Base-by-base conservation (phyloP, 2,113 vertebrate species). In the Brachirus orientalis region DNA sequence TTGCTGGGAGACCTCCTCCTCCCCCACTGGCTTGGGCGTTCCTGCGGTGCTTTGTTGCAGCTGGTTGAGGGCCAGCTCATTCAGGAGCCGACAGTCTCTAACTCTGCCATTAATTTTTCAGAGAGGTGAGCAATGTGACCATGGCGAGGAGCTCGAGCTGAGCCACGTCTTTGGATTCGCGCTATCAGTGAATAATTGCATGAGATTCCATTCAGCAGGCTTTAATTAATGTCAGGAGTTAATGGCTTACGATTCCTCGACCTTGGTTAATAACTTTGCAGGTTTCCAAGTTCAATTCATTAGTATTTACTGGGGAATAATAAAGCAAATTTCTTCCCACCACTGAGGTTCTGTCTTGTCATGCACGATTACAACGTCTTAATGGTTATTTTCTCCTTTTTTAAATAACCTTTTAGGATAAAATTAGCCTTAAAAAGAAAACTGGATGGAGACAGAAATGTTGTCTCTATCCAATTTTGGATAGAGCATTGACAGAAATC, bases 1-100 rank as follows among this genome's bases (percentile, higher is more conserved):
- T 89, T 91, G 77, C 84, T 72, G 65, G 80, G 83, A 83, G 88
- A 82, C 76, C 78, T 38, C 54, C 70, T 19, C 11, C 38, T 40
- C 38, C 63, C 59, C 68, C 46, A 52, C 60, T 52, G 57, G 44
- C 51, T 40, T 50, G 43, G 50, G 69, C 69, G 48, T 80, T 85
- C 61, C 52, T 63, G 64, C 53, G 66, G 73, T 44, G 56, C 68
- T 86, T 89, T 84, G 83, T 88, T 78, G 86, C 79, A 74, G 69
- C 79, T 82, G 82, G 65, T 72, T 57, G 22, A 70, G 48, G 72
- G 76, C 75, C 79, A 75, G 64, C 69, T 77, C 69, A 71, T 86
- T 84, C 77, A 72, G 1, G 10, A 75, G 54, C 69, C 35, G 78
- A 59, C n/a, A 46, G 12, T 1, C 59, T 70, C 55, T 56, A 46